A percentile compares a stretch with the other conserved stretches of the same genome.
Evolutionary conservation across 2,888 invertebrate species (phyloP).

Genomic region (Melolontha melolontha): DNA sequence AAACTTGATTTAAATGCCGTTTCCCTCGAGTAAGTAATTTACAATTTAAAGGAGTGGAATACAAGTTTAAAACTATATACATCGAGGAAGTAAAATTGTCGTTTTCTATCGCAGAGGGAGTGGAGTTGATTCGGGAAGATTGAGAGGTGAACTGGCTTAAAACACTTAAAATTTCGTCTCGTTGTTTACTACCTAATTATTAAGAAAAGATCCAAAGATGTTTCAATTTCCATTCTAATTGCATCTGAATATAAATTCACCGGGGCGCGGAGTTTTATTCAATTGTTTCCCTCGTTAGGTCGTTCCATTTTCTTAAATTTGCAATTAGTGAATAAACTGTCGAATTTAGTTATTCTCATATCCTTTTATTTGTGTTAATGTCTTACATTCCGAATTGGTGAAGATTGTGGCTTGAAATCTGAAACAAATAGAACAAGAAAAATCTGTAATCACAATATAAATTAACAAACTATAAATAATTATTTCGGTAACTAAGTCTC

Average conservation of each 20-base stretch:
- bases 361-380: too few species aligned
- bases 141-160: slow-evolving; percentile 26
- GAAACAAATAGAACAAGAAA: too few species aligned
- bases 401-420: too few species aligned
- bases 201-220: slow-evolving; percentile 48
- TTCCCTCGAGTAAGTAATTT: slow-evolving; percentile 36
- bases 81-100: slow-evolving; percentile 14
- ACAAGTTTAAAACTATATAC: slow-evolving; percentile 32
- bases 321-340: slow-evolving; percentile 23
- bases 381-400: too few species aligned
- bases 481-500: too few species aligned
- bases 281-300: slow-evolving; percentile 27
- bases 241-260: slow-evolving; percentile 53
- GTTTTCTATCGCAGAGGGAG: neutral
- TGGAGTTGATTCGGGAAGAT: slow-evolving; percentile 6
- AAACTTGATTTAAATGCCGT: slow-evolving; percentile 36
- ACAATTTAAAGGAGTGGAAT: slow-evolving; percentile 38
- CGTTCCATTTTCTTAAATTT: slow-evolving; percentile 13
- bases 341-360: neutral
- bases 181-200: slow-evolving; percentile 51
- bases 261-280: slow-evolving; percentile 12
- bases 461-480: too few species aligned
- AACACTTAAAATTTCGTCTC: slow-evolving; percentile 45
- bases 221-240: slow-evolving; percentile 54
- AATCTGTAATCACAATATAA: too few species aligned